Percentiles rank a stretch among this genome's conserved stretches.
Evolutionary conservation across 2,113 vertebrate genomes (phyloP).

Genomic region (Syngnathus scovelli): DNA sequence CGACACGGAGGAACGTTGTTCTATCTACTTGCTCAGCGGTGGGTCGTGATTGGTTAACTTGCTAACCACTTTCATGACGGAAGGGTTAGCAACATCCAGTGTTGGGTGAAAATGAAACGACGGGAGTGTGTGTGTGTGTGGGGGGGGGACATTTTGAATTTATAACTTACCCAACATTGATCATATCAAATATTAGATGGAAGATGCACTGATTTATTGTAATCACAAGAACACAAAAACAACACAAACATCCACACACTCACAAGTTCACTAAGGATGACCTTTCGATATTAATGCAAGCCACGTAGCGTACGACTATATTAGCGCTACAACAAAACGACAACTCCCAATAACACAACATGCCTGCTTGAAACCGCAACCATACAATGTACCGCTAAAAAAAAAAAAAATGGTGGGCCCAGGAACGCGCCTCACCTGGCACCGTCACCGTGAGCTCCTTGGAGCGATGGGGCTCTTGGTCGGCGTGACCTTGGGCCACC

Average conservation of each 20-base stretch:
- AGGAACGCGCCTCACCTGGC: conserved; percentile 84
- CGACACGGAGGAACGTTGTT: neutral
- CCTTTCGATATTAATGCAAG: conserved; percentile 20
- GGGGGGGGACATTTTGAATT: no score
- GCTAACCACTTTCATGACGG: conserved; percentile 33
- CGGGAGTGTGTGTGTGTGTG: no score
- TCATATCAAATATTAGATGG: neutral
- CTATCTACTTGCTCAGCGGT: conserved; percentile 13
- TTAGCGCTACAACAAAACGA: neutral
- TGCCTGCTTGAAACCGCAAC: conserved; percentile 16
- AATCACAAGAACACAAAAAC: conserved; percentile 17
- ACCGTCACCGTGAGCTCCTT: conserved; percentile 85
- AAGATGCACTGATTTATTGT: neutral
- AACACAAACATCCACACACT: conserved; percentile 17
- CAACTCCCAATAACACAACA: conserved; percentile 30
- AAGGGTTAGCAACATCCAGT: conserved; percentile 31
- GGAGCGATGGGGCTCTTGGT: conserved; percentile 77
- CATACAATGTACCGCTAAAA: conserved; percentile 10
- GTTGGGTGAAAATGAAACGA: neutral
- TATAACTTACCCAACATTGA: neutral
- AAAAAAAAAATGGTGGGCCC: conserved; percentile 14
- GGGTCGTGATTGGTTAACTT: conserved; percentile 19
- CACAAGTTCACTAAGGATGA: conserved; percentile 14
- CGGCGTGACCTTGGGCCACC: conserved; percentile 81
- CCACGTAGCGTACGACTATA: neutral